Percentiles rank a stretch among this genome's conserved stretches.
Conservation (phyloP, 1,140 invertebrate species). For the Chlorops oryzae region DNA sequence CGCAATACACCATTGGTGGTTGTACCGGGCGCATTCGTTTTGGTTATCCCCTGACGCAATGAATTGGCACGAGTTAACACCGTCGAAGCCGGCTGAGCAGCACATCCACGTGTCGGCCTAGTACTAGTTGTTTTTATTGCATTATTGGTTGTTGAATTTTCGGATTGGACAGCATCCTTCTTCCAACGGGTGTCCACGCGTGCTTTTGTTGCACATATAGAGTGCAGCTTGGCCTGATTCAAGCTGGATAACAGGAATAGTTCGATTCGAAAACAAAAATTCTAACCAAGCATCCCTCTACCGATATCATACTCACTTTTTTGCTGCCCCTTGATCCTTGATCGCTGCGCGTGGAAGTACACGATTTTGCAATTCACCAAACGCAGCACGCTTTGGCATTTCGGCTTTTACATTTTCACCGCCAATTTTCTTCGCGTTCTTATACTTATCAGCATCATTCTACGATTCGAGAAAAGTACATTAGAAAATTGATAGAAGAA, state of each 20-base stretch:
- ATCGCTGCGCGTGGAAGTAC: conserved; percentile 23
- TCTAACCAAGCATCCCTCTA: too few relatives aligned
- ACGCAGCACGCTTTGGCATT: conserved; percentile 35
- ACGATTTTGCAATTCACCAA: conserved; percentile 43
- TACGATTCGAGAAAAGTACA: conserved; percentile 12
- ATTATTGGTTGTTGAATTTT: too few relatives aligned
- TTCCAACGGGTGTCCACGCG: conserved; percentile 45
- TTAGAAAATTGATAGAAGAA: not conserved
- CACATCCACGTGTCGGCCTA: not conserved
- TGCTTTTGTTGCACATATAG: conserved; percentile 30
- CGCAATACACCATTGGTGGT: too few relatives aligned
- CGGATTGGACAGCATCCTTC: conserved; percentile 26
- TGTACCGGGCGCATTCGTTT: too few relatives aligned
- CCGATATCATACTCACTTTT: conserved; percentile 29
- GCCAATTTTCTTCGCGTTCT: conserved; percentile 40
- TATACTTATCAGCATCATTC: conserved; percentile 35
- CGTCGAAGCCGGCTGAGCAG: too few relatives aligned
- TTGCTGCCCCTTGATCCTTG: conserved; percentile 33
- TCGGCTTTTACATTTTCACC: conserved; percentile 28
- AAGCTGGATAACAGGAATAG: conserved; percentile 15
- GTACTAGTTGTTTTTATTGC: conserved; percentile 1
- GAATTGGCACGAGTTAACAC: conserved; percentile 35
- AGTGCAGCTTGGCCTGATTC: conserved; percentile 34
- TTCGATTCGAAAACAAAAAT: not conserved
- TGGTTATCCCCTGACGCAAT: conserved; percentile 16